Percentiles rank a stretch among this genome's conserved stretches.
Conservation (phyloP, 2,113 vertebrate species). For the Excalfactoria chinensis region DNA sequence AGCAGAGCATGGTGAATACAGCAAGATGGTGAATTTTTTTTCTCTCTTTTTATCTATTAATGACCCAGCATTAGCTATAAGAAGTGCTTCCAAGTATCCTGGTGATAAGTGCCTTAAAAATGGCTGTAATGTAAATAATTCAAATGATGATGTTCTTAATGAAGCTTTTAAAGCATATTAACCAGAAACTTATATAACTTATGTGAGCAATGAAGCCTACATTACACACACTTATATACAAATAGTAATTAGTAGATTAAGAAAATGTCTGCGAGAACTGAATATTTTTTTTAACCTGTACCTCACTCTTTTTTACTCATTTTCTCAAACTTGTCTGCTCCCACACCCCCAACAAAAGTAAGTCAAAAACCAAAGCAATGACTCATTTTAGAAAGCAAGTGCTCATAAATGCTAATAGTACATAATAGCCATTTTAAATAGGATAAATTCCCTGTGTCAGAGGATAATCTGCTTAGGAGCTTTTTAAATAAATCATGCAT, state of each 20-base stretch:
- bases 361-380: neutral
- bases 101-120: constrained; percentile 45
- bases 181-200: constrained; percentile 31
- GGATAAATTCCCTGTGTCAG: neutral
- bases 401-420: neutral
- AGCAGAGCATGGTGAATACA: neutral
- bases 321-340: neutral
- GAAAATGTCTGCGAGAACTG: neutral
- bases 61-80: constrained; percentile 3
- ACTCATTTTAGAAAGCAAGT: neutral
- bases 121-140: constrained; percentile 53
- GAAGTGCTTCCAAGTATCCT: constrained; percentile 31
- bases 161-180: constrained; percentile 53
- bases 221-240: constrained; percentile 2
- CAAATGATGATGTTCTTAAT: constrained; percentile 24
- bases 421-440: neutral
- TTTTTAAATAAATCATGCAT: neutral
- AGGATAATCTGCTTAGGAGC: neutral
- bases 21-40: neutral
- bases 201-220: constrained; percentile 7
- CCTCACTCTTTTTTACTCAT: neutral
- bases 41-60: constrained; percentile 26
- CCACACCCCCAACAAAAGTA: neutral
- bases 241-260: constrained; percentile 8
- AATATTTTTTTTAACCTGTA: neutral